These are phyloP conservation scores for Oxyscelio sp. DNA, from an alignment of 2,888 invertebrate genomes.

Conservation along the genomic window DNA sequence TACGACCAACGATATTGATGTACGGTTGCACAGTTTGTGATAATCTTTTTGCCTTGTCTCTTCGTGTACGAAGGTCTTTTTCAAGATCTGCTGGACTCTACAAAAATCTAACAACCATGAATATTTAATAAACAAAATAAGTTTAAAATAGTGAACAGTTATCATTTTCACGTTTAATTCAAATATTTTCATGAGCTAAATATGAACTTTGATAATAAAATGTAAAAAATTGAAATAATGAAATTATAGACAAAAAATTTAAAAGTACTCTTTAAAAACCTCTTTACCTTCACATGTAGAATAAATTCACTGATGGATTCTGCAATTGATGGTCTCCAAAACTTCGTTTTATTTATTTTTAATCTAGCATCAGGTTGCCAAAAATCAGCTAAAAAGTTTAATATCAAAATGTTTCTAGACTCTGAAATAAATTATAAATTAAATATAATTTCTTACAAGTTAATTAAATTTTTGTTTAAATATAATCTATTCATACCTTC, in stretches of 20 bases:
- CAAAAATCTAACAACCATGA: conserved; percentile 2
- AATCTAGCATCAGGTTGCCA: conserved; percentile 43
- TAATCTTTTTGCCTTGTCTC: background rate
- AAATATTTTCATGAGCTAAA: too few relatives aligned
- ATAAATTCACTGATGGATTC: conserved; percentile 62
- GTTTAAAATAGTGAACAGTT: too few relatives aligned
- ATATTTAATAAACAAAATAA: conserved; percentile 6
- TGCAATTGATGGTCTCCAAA: conserved; percentile 50
- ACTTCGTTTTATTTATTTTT: conserved; percentile 25
- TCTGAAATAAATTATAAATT: conserved; percentile 31
- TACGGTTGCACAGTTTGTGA: conserved; percentile 50
- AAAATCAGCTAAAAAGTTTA: too few relatives aligned
- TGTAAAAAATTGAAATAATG: too few relatives aligned
- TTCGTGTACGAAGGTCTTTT: conserved; percentile 6
- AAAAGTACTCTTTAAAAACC: too few relatives aligned
- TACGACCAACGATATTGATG: conserved; percentile 40
- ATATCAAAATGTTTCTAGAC: conserved; percentile 13
- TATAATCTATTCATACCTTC: background rate
- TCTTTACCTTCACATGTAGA: conserved; percentile 58
- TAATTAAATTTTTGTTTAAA: too few relatives aligned
- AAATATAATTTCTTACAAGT: background rate
- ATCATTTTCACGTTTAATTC: too few relatives aligned
- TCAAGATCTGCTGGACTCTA: conserved; percentile 39
- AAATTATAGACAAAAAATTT: too few relatives aligned
- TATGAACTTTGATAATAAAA: too few relatives aligned